Percentiles rank a stretch among this genome's conserved stretches.
These are phyloP conservation scores for Stichopus horrens DNA, from an alignment of 53 echinoderm and acorn worm genomes.

Conservation along the genomic window DNA sequence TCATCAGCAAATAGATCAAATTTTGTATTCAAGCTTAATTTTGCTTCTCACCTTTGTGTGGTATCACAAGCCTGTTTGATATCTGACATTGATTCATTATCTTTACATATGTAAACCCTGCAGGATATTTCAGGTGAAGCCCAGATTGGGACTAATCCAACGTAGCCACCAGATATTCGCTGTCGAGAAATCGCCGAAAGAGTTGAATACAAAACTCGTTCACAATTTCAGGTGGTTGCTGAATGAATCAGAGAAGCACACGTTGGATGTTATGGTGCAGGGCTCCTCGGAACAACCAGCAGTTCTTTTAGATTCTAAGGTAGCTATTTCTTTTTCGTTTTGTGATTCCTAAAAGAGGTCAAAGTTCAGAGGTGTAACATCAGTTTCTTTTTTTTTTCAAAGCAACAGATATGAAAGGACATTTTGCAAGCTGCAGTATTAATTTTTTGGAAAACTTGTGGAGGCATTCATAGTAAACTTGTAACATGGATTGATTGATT, in stretches of 20 bases:
- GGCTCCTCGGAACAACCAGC: conserved; percentile 89
- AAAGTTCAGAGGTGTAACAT: too few species aligned
- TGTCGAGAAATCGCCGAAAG: conserved; percentile 70
- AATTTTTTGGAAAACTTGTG: not conserved
- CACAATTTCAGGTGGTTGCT: conserved; percentile 68
- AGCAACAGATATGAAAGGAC: too few species aligned
- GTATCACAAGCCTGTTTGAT: too few species aligned
- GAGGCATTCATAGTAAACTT: too few species aligned
- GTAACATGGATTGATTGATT: too few species aligned
- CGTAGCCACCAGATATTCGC: conserved; percentile 86
- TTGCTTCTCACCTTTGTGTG: too few species aligned
- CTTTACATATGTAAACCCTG: not conserved
- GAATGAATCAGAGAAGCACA: conserved; percentile 80
- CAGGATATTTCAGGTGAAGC: conserved; percentile 87
- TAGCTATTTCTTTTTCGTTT: not conserved
- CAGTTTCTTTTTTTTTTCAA: too few species aligned
- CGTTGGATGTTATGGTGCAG: conserved; percentile 55
- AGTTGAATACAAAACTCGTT: conserved; percentile 64
- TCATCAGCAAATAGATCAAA: too few species aligned
- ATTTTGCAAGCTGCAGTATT: not conserved
- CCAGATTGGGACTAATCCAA: conserved; percentile 64
- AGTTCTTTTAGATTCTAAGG: conserved; percentile 67
- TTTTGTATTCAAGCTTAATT: too few species aligned
- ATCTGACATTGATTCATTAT: too few species aligned
- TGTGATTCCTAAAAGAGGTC: not conserved